A percentile compares a stretch with the other conserved stretches of the same genome.
Evolutionary conservation across 2,113 vertebrate genomes (phyloP).

Genomic region (Laterallus jamaicensis): DNA sequence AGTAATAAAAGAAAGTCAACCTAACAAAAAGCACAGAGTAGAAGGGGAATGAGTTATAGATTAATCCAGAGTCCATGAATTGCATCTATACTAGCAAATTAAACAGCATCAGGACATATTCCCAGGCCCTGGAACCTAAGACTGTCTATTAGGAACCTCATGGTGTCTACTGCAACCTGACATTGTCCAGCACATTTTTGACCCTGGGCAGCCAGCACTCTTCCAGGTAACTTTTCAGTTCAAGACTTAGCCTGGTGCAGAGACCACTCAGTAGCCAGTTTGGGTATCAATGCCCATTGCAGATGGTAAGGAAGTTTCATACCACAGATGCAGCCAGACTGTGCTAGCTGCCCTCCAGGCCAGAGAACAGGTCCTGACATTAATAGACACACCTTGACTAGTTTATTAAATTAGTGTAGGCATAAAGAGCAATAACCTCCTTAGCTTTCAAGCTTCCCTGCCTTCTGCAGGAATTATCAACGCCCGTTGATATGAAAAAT

Average conservation of each 20-base stretch:
- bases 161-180: neutral
- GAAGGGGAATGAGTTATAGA: neutral
- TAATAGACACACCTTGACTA: neutral
- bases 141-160: neutral
- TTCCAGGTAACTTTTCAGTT: neutral
- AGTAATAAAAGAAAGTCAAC: neutral
- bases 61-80: neutral
- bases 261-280: neutral
- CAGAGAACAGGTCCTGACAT: neutral
- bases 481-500: neutral
- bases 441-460: neutral
- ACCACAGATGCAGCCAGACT: neutral
- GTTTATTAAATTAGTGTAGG: neutral
- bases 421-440: neutral
- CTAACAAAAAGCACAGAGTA: neutral
- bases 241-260: neutral
- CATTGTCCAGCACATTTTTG: neutral
- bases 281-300: neutral
- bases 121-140: neutral
- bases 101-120: neutral
- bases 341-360: neutral
- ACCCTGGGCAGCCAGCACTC: neutral
- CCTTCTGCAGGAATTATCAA: neutral
- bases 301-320: neutral
- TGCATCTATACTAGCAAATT: neutral